These are phyloP conservation scores for Crocuta crocuta DNA, from an alignment of 2,113 vertebrate species.

Conservation along the genomic window DNA sequence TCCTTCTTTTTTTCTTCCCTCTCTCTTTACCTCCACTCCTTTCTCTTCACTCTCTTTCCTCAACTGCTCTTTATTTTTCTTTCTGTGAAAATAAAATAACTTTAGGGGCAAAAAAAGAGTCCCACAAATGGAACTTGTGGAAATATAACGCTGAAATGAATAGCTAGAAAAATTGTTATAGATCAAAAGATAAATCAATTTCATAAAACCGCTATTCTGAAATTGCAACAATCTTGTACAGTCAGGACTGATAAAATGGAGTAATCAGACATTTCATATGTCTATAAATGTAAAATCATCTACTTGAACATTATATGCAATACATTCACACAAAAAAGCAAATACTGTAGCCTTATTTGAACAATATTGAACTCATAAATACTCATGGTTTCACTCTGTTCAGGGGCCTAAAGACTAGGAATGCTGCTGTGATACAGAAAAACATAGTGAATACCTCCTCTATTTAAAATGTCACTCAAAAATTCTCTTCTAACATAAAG, in stretches of 20 bases:
- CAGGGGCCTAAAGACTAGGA: constrained; percentile 66
- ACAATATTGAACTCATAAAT: constrained; percentile 80
- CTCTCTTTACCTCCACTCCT: not conserved
- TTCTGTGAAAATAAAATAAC: constrained; percentile 14
- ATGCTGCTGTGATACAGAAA: constrained; percentile 80
- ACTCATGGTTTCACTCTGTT: constrained; percentile 79
- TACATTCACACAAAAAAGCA: constrained; percentile 75
- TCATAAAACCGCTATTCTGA: constrained; percentile 56
- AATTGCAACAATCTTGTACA: constrained; percentile 80
- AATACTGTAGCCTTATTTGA: constrained; percentile 78
- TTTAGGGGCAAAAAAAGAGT: constrained; percentile 74
- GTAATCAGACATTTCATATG: constrained; percentile 74
- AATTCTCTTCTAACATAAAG: constrained; percentile 83
- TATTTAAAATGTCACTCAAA: constrained; percentile 79
- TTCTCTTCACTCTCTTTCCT: not conserved
- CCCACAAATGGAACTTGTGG: constrained; percentile 62
- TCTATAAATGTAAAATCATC: constrained; percentile 80
- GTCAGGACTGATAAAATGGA: constrained; percentile 69
- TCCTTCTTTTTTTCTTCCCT: too few species aligned
- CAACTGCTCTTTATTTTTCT: not conserved
- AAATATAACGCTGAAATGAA: constrained; percentile 59
- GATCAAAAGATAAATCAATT: constrained; percentile 69
- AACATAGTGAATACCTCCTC: constrained; percentile 77
- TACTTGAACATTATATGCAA: constrained; percentile 78
- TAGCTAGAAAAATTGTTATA: constrained; percentile 67